Base-by-base conservation (phyloP, 2,797 vertebrate species). In the Octomys mimax region DNA sequence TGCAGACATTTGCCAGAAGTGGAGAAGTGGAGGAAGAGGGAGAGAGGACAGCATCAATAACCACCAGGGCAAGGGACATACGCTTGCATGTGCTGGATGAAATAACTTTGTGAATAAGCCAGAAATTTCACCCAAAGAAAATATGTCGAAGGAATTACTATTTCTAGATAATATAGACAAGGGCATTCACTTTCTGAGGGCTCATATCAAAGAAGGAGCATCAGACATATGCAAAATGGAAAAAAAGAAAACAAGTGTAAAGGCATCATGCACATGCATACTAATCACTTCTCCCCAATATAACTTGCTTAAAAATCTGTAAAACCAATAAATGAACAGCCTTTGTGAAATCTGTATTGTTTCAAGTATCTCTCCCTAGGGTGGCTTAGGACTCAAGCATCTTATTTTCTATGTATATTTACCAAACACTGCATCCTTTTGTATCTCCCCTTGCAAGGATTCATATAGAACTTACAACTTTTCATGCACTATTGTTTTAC, bases 1-100 rank as follows among this genome's bases (percentile, higher is more conserved):
- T 0, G 1, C 22, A 21, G 28, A 12, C 1, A 5, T 57, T 28
- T 6, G 16, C 52, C 19, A 2, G 28, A 8, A 0, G 16, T 28
- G 2, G 36, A 46, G 19, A 59, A 18, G 24, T 11, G 13, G 3
- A 14, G 13, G 14, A 4, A 22, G 7, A 8, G 9, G 0, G n/a
- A 39, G 36, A 49, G 39, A 49, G 59, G 49, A 36, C 0, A 7
- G 3, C 16, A 26, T 70, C 33, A 21, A 26, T 5, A 4, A 33
- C 9, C 21, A 62, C 26, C 5, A 3, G 49, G 11, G 22, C 2
- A 81, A 91, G 49, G 13, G 18, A 57, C 46, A 10, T 4, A 4
- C 21, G 6, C 54, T 68, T 68, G 4, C 33, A 54, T 1, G 14
- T 39, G 54, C 70, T 39, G 31, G 18, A 21, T 39, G 24, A 86